Evolutionary conservation across 2,113 vertebrate species (phyloP).

Genomic region (Coracopsis vasa): DNA sequence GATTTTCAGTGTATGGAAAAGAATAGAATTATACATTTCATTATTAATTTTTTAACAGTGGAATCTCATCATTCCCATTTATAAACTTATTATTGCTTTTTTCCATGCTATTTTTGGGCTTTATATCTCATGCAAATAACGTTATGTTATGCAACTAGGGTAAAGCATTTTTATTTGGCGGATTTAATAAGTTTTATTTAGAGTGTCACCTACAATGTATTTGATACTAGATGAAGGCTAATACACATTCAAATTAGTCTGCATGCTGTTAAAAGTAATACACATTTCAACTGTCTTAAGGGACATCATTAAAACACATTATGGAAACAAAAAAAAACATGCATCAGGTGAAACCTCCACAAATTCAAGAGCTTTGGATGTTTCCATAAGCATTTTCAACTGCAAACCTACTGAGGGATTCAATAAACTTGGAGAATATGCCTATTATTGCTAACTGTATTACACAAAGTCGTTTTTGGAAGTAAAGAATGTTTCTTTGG

Average conservation of each 20-base stretch:
- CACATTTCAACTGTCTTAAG: background rate
- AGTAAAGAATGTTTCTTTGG: background rate
- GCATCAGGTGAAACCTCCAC: background rate
- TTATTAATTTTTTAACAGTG: background rate
- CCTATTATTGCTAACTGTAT: background rate
- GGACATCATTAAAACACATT: background rate
- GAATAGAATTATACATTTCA: background rate
- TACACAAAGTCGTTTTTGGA: background rate
- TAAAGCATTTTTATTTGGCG: background rate
- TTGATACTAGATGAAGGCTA: background rate
- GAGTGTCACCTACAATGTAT: background rate
- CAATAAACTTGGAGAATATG: background rate
- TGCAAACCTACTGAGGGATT: background rate
- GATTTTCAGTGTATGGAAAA: background rate
- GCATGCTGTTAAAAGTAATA: background rate
- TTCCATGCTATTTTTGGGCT: background rate
- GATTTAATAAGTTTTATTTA: background rate
- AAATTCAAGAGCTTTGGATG: background rate
- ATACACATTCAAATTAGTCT: background rate
- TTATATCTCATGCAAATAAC: background rate
- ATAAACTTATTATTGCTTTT: background rate
- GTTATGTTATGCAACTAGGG: background rate
- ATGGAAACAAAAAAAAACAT: background rate
- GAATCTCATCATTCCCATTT: background rate
- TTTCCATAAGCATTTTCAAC: background rate